phyloP scores from a whole-genome alignment of 2,888 invertebrate species.

The Archips xylosteana region DNA sequence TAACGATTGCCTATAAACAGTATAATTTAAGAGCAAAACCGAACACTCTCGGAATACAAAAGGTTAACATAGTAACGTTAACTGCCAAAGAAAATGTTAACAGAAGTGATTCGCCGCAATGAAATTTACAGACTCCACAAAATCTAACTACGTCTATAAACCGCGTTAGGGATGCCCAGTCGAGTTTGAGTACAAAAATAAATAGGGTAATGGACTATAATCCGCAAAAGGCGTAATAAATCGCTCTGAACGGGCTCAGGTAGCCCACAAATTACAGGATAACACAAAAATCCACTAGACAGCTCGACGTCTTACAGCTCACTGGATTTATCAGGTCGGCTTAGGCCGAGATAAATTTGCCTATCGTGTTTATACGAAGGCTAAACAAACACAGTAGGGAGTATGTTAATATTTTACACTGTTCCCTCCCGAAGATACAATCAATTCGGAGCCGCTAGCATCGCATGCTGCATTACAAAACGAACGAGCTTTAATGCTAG shows the following conservation, averaged over 20 bases:
- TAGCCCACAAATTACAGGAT: slow-evolving; percentile 25
- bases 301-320: slow-evolving; percentile 31
- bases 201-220: slow-evolving; percentile 34
- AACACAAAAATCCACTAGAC: slow-evolving; percentile 30
- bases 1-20: too few relatives aligned
- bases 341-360: slow-evolving; percentile 32
- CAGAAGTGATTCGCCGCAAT: slow-evolving; percentile 4
- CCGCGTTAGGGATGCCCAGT: slow-evolving; percentile 29
- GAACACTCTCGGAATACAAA: background rate
- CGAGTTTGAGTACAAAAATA: slow-evolving; percentile 32
- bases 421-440: background rate
- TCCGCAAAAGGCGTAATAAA: slow-evolving; percentile 30
- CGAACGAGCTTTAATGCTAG: background rate
- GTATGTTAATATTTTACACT: slow-evolving; percentile 5
- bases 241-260: slow-evolving; percentile 32
- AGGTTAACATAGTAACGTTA: slow-evolving; percentile 1
- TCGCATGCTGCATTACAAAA: slow-evolving; percentile 2
- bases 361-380: slow-evolving; percentile 25
- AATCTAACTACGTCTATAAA: slow-evolving; percentile 27
- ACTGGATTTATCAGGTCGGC: slow-evolving; percentile 24
- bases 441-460: background rate
- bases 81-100: slow-evolving; percentile 22
- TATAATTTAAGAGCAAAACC: background rate
- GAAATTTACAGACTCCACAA: slow-evolving; percentile 24
- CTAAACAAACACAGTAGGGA: slow-evolving; percentile 10